phyloP scores from a whole-genome alignment of 2,888 invertebrate species.

The Harpalus rufipes region DNA sequence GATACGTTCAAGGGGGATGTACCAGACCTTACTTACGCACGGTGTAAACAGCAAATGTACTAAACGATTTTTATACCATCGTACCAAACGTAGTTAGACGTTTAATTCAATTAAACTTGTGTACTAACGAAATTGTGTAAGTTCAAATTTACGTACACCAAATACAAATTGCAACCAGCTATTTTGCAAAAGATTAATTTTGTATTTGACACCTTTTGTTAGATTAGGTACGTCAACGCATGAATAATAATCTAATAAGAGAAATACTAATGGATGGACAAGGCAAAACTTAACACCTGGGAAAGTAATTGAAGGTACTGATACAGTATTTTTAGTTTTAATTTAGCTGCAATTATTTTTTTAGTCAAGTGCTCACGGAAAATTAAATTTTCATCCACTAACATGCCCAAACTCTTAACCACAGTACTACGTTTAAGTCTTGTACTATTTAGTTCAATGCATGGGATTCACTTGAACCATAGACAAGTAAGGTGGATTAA shows the following conservation, averaged over 20 bases:
- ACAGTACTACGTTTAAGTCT: neutral
- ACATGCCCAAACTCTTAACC: neutral
- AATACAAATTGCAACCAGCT: neutral
- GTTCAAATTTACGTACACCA: neutral
- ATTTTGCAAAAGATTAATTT: neutral
- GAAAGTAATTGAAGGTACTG: neutral
- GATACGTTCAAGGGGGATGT: too few species aligned
- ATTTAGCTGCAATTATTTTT: neutral
- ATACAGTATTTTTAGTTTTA: neutral
- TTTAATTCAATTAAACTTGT: too few species aligned
- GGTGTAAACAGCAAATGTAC: too few species aligned
- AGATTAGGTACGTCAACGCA: neutral
- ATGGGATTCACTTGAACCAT: too few species aligned
- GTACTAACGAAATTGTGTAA: too few species aligned
- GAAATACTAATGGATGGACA: neutral
- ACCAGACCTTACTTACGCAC: too few species aligned
- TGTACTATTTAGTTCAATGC: neutral
- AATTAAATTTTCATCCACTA: neutral
- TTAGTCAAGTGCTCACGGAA: neutral
- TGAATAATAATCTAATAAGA: neutral
- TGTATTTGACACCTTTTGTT: neutral
- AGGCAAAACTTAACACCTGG: neutral
- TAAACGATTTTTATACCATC: too few species aligned
- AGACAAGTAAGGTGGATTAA: too few species aligned
- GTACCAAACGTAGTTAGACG: too few species aligned